Base-by-base conservation (phyloP, 2,888 invertebrate species). In the Caenorhabditis doughertyi region DNA sequence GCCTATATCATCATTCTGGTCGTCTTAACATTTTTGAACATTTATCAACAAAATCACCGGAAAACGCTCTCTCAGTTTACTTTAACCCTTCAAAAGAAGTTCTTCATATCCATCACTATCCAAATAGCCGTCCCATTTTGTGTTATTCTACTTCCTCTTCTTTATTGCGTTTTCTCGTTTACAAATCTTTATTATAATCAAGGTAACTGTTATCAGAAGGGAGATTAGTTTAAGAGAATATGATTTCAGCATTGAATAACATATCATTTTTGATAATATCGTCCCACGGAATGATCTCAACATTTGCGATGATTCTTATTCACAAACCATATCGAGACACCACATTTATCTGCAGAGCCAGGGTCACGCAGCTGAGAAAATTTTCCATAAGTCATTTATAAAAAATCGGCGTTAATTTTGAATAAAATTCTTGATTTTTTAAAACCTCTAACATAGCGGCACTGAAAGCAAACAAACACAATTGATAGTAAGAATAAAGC, bases 321-420 rank as follows among this genome's bases (percentile, higher is more conserved):
- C 53, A 68, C 29, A 39, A 68, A 25, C 68, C 68, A 7, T 68
- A 68, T 44, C 42, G 68, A 39, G 68, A 68, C 11, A 9, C 29
- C 11, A 49, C 49, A 7, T 62, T 62, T 44, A n/a, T n/a, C n/a
- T n/a, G n/a, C n/a, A n/a, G n/a, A n/a, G n/a, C n/a, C n/a, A n/a
- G n/a, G n/a, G n/a, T n/a, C n/a, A n/a, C n/a, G n/a, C n/a, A n/a
- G n/a, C n/a, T n/a, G n/a, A n/a, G n/a, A n/a, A n/a, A n/a, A n/a
- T n/a, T n/a, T n/a, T n/a, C n/a, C n/a, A n/a, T n/a, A n/a, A n/a
- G n/a, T n/a, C n/a, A n/a, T n/a, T n/a, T n/a, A n/a, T n/a, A n/a
- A n/a, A n/a, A n/a, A n/a, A n/a, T 11, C 9, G 2, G 5, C 13
- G 5, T 8, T 39, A 39, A 9, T 11, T 13, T 13, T 11, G 13